A percentile compares a stretch with the other conserved stretches of the same genome.
phyloP scores from a whole-genome alignment of 1,140 invertebrate genomes.

The Drosophila gunungcola region DNA sequence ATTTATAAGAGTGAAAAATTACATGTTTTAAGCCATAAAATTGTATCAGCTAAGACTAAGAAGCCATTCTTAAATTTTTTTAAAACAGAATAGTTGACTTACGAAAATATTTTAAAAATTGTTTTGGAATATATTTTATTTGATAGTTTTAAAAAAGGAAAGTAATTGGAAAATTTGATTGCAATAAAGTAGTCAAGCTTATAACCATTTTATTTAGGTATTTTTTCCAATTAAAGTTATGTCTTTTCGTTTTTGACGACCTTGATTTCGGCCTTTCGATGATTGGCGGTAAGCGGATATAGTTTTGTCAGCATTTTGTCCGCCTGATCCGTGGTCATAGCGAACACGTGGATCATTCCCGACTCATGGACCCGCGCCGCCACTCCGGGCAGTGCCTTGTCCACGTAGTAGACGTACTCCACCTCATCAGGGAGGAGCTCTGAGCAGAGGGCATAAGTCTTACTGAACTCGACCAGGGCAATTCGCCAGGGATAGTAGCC shows the following conservation, averaged over 20 bases:
- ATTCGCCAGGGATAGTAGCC: slow-evolving; percentile 43
- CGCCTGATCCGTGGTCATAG: slow-evolving; percentile 26
- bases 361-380: slow-evolving; percentile 37
- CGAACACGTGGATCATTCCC: slow-evolving; percentile 38
- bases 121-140: no score
- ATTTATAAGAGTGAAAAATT: no score
- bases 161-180: no score
- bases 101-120: no score
- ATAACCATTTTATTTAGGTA: no score
- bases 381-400: slow-evolving; percentile 40
- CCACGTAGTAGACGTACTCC: slow-evolving; percentile 42
- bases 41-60: no score
- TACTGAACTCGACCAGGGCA: slow-evolving; percentile 17
- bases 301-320: slow-evolving; percentile 44
- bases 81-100: no score
- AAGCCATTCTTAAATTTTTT: no score
- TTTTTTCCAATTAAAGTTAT: not conserved
- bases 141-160: no score
- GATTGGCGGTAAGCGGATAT: slow-evolving; percentile 31
- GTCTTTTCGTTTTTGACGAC: not conserved
- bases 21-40: no score
- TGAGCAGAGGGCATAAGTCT: not conserved
- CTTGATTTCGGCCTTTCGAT: slow-evolving; percentile 17
- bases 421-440: not conserved
- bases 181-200: no score